These are phyloP conservation scores for Agelas oroides DNA, from an alignment of 37 sponge, comb jelly and placozoan genomes.

Conservation along the genomic window DNA sequence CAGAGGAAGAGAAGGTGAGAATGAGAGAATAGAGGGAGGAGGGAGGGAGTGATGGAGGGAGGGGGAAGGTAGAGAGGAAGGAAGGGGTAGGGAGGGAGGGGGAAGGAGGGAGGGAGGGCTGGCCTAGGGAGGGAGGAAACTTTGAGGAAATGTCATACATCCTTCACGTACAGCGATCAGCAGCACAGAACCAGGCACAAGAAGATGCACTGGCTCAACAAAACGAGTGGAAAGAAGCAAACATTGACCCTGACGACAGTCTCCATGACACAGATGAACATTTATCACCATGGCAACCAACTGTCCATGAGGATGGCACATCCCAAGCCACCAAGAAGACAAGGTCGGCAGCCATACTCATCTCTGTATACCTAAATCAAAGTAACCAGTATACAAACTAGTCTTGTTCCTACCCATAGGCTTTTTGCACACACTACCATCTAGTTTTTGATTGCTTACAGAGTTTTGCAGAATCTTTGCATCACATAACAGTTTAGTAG, in stretches of 20 bases:
- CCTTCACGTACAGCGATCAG: neutral
- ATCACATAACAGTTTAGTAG: too few species aligned
- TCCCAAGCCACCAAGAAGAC: neutral
- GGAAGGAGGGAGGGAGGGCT: too few species aligned
- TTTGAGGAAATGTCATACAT: too few species aligned
- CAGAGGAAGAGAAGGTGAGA: slow-evolving; percentile 40
- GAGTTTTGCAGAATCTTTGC: too few species aligned
- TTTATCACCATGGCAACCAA: neutral
- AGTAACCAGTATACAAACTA: too few species aligned
- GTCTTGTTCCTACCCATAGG: too few species aligned
- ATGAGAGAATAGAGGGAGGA: too few species aligned
- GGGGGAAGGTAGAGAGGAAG: neutral
- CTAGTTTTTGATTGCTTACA: too few species aligned
- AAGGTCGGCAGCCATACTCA: too few species aligned
- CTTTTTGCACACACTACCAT: too few species aligned
- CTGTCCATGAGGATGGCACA: neutral
- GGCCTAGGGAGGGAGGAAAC: too few species aligned
- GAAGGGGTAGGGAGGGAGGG: slow-evolving; percentile 28
- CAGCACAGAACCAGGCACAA: neutral
- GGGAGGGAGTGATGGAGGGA: too few species aligned
- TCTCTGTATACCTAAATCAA: neutral
- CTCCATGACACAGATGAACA: neutral
- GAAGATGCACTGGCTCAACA: neutral
- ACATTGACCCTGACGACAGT: neutral
- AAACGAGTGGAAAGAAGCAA: slow-evolving; percentile 10